A percentile compares a stretch with the other conserved stretches of the same genome.
Conservation (phyloP, 2,888 invertebrate species). For the Strigamia maritima region DNA sequence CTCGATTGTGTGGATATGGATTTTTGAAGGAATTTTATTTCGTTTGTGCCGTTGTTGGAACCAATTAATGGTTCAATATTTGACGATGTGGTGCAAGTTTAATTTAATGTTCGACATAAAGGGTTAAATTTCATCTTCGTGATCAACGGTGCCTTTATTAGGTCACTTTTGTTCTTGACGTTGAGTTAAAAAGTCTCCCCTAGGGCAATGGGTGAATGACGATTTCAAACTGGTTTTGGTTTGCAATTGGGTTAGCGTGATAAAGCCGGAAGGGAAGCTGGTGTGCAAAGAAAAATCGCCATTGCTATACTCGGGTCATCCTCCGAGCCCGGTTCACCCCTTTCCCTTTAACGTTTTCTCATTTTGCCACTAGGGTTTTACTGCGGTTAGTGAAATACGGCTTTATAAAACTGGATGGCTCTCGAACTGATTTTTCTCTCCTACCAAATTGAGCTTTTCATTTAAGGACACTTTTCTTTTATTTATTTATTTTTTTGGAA, state of each 20-base stretch:
- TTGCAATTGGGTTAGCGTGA: conserved; percentile 30
- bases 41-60: no score
- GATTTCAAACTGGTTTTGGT: conserved; percentile 32
- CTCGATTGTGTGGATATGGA: background rate
- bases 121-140: conserved; percentile 26
- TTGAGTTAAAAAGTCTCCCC: conserved; percentile 1
- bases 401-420: no score
- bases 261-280: conserved; percentile 32
- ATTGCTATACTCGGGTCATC: conserved; percentile 17
- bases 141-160: conserved; percentile 28
- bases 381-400: background rate
- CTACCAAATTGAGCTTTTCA: no score
- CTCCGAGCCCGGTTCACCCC: conserved; percentile 13
- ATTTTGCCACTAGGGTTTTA: background rate
- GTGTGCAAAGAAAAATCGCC: conserved; percentile 22
- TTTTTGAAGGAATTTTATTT: no score
- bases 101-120: background rate
- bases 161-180: conserved; percentile 32
- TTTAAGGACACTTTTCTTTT: no score
- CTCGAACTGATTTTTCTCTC: no score
- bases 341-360: conserved; percentile 13
- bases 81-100: background rate
- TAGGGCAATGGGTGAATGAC: conserved; percentile 32
- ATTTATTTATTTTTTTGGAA: no score
- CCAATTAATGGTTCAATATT: background rate